These are phyloP conservation scores for Campoplex capitator DNA, from an alignment of 2,888 invertebrate species.

Conservation along the genomic window DNA sequence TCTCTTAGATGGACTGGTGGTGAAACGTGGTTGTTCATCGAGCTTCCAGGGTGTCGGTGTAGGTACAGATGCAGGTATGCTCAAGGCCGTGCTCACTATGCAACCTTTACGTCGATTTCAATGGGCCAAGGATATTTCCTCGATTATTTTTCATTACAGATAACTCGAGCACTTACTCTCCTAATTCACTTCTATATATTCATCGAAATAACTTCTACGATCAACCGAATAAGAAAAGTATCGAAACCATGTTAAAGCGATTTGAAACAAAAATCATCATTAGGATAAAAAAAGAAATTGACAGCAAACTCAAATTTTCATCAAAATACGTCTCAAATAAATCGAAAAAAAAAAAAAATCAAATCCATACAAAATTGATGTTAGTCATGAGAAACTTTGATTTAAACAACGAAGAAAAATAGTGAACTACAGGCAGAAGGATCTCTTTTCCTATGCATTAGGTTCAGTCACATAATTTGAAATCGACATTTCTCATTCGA, in stretches of 20 bases:
- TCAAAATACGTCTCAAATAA: too few species aligned
- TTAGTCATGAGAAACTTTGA: too few species aligned
- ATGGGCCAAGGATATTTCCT: constrained; percentile 63
- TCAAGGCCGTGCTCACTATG: constrained; percentile 77
- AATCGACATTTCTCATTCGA: neutral
- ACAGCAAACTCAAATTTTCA: too few species aligned
- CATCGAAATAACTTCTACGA: neutral
- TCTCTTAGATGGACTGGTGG: constrained; percentile 77
- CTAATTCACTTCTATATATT: neutral
- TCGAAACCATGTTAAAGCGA: neutral
- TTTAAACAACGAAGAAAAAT: neutral
- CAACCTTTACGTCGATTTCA: constrained; percentile 74
- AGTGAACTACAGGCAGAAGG: neutral
- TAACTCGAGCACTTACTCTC: constrained; percentile 8
- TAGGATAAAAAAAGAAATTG: neutral
- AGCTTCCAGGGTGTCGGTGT: constrained; percentile 62
- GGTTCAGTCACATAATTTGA: neutral
- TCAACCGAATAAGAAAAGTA: neutral
- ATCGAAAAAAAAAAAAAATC: too few species aligned
- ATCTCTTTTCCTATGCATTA: neutral
- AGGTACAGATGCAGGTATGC: constrained; percentile 75
- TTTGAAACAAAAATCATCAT: neutral
- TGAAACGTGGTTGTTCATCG: constrained; percentile 73
- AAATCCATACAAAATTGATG: too few species aligned
- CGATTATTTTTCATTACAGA: constrained; percentile 49